phyloP scores from a whole-genome alignment of 2,888 invertebrate genomes.

The Trichogramma dendrolimi region DNA sequence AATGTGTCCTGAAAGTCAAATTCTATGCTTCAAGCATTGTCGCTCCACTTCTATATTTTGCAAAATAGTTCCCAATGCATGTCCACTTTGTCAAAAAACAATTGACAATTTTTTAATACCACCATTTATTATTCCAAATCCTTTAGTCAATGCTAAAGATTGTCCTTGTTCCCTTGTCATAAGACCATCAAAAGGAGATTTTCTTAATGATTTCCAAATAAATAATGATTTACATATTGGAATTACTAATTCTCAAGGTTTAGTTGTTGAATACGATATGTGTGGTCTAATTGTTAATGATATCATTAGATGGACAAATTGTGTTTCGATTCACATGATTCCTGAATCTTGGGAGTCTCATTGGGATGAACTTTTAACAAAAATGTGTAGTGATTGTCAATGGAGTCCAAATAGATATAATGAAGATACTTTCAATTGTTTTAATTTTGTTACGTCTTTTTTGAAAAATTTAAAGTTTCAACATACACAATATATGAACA shows the following conservation, averaged over 20 bases:
- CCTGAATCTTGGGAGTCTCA: slow-evolving; percentile 44
- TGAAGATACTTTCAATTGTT: slow-evolving; percentile 77
- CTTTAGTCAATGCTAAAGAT: slow-evolving; percentile 77
- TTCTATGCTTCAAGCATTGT: slow-evolving; percentile 87
- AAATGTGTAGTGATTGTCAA: slow-evolving; percentile 57
- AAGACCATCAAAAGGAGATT: slow-evolving; percentile 83
- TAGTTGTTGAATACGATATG: slow-evolving; percentile 80
- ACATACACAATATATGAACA: slow-evolving; percentile 35
- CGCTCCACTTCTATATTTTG: slow-evolving; percentile 75
- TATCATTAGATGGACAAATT: slow-evolving; percentile 39
- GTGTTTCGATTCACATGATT: slow-evolving; percentile 37
- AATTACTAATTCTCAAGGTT: slow-evolving; percentile 75
- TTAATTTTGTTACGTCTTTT: slow-evolving; percentile 79
- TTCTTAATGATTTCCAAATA: slow-evolving; percentile 78
- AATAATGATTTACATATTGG: slow-evolving; percentile 86
- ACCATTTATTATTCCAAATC: slow-evolving; percentile 70
- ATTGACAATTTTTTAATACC: slow-evolving; percentile 8
- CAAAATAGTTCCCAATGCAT: slow-evolving; percentile 69
- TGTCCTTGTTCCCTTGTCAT: slow-evolving; percentile 78
- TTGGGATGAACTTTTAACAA: slow-evolving; percentile 40
- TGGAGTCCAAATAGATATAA: slow-evolving; percentile 71
- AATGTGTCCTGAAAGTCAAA: slow-evolving; percentile 8
- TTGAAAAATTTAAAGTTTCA: slow-evolving; percentile 66
- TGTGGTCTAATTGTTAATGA: slow-evolving; percentile 60
- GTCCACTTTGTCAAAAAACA: slow-evolving; percentile 65